phyloP scores from a whole-genome alignment of 2,888 invertebrate genomes.

The Tortrix viridana region DNA sequence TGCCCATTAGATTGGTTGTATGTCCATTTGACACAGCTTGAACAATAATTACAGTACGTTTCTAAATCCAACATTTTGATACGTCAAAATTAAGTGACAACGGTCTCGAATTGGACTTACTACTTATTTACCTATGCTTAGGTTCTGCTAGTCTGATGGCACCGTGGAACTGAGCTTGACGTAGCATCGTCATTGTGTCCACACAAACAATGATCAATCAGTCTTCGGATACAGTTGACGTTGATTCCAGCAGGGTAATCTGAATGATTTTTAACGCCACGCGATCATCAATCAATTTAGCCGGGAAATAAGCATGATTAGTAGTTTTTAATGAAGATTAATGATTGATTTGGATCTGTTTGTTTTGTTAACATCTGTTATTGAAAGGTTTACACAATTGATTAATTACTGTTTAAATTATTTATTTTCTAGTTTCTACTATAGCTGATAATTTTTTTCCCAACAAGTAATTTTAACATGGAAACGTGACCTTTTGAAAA shows the following conservation, averaged over 20 bases:
- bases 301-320: slow-evolving; percentile 5
- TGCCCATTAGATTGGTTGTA: no score
- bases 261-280: slow-evolving; percentile 1
- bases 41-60: no score
- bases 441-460: no score
- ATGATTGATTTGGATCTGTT: slow-evolving; percentile 14
- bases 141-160: slow-evolving; percentile 54
- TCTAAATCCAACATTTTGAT: no score
- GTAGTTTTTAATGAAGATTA: slow-evolving; percentile 16
- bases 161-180: slow-evolving; percentile 62
- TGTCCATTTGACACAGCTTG: no score
- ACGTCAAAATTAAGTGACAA: no score
- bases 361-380: slow-evolving; percentile 13
- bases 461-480: no score
- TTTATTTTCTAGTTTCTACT: no score
- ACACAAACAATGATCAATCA: background rate
- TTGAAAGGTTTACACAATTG: slow-evolving; percentile 9
- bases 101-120: no score
- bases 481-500: no score
- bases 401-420: background rate
- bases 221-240: slow-evolving; percentile 1
- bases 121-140: slow-evolving; percentile 55
- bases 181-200: slow-evolving; percentile 34
- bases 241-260: background rate
- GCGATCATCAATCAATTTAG: slow-evolving; percentile 2